Evolutionary conservation across 2,113 vertebrate genomes (phyloP).

Genomic region (Tonatia bakeri): DNA sequence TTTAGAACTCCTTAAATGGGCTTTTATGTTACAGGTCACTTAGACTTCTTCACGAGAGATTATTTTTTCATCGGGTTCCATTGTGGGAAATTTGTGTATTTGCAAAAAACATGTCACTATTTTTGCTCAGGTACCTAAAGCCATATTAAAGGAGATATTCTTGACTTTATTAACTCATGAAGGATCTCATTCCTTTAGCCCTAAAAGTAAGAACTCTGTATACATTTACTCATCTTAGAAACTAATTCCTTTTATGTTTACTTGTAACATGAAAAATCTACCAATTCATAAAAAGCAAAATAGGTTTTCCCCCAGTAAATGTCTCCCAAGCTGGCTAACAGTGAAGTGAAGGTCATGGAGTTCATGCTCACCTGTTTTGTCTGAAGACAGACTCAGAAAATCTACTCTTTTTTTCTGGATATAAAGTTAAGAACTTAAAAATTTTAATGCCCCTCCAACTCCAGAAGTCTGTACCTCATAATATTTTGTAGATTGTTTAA

Average conservation of each 20-base stretch:
- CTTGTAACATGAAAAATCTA: not conserved
- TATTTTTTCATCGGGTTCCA: not conserved
- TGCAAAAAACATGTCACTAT: not conserved
- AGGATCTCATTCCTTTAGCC: not conserved
- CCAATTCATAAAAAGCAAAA: not conserved
- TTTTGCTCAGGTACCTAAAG: not conserved
- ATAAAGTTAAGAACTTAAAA: not conserved
- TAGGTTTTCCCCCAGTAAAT: not conserved
- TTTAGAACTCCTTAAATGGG: not conserved
- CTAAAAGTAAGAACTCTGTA: not conserved
- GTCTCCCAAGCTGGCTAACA: not conserved
- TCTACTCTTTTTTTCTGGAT: not conserved
- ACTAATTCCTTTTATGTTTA: not conserved
- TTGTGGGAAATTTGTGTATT: not conserved
- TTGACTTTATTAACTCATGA: not conserved
- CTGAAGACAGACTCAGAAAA: not conserved
- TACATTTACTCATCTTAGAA: not conserved
- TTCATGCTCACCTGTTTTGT: not conserved
- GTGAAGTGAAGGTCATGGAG: not conserved
- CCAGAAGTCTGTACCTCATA: not conserved
- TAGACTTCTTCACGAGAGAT: not conserved
- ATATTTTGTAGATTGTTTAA: not conserved
- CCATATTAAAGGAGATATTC: not conserved
- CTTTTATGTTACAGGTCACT: not conserved
- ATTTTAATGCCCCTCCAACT: not conserved